These are phyloP conservation scores for Acanthaster planci DNA, from an alignment of 35 echinoderm and acorn worm species.

Conservation along the genomic window DNA sequence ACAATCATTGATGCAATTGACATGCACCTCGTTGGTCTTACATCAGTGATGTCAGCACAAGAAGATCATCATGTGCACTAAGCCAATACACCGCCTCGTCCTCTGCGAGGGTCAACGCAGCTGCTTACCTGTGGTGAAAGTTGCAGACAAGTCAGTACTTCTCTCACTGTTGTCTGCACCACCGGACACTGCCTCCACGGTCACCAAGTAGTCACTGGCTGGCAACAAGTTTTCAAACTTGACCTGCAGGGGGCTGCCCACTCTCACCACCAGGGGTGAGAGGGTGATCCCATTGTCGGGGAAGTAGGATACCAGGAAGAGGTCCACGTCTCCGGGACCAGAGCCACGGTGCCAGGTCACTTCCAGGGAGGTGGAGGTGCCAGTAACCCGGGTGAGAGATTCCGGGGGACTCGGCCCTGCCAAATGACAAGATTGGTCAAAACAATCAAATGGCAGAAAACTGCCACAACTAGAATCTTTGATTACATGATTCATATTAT, in stretches of 20 bases:
- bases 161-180: not conserved
- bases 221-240: conserved; percentile 42
- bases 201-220: conserved; percentile 26
- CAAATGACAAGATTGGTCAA: no score
- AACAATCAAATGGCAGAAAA: no score
- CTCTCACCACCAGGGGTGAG: not conserved
- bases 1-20: no score
- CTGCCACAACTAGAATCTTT: no score
- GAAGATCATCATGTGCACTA: no score
- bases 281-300: conserved; percentile 26
- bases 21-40: no score
- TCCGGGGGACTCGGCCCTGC: conserved; percentile 31
- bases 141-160: not conserved
- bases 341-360: conserved; percentile 13
- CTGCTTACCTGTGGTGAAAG: conserved; percentile 12
- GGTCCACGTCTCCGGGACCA: conserved; percentile 29
- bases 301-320: conserved; percentile 32
- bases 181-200: conserved; percentile 13
- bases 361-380: conserved; percentile 26
- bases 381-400: not conserved
- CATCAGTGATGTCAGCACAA: no score
- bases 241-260: not conserved
- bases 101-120: no score
- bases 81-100: no score
- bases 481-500: no score